phyloP scores from a whole-genome alignment of 2,797 vertebrate genomes.

The Acridotheres tristis region DNA sequence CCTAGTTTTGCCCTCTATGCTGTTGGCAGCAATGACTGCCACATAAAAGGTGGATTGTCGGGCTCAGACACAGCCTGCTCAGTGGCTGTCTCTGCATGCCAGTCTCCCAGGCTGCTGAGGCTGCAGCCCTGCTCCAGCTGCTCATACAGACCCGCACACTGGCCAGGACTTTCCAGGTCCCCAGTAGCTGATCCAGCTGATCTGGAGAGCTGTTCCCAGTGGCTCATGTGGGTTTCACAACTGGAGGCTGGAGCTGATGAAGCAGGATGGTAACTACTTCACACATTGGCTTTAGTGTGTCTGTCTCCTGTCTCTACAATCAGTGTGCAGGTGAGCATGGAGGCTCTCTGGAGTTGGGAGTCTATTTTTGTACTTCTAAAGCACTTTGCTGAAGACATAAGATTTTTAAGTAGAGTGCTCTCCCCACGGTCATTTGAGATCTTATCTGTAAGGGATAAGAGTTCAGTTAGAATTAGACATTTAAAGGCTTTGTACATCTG shows the following conservation, averaged over 20 bases:
- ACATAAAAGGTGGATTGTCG: rapidly evolving
- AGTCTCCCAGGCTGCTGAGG: not conserved
- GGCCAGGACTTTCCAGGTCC: not conserved
- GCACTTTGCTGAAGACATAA: not conserved
- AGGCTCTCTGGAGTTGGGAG: not conserved
- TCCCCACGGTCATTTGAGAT: not conserved
- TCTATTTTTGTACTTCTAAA: not conserved
- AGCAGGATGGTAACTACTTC: not conserved
- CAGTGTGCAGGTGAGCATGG: not conserved
- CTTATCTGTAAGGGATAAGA: not conserved
- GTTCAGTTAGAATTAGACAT: not conserved
- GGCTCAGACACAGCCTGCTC: not conserved
- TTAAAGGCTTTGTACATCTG: conserved; percentile 10
- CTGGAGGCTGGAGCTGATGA: not conserved
- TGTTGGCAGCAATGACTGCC: not conserved
- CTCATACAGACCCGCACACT: not conserved
- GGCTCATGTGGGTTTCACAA: not conserved
- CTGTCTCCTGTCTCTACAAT: not conserved
- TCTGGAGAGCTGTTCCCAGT: not conserved
- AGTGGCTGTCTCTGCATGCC: not conserved
- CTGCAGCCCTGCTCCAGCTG: not conserved
- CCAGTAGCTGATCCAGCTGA: not conserved
- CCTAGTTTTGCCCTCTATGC: not conserved
- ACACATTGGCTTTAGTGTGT: not conserved
- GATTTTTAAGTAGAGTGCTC: not conserved